phyloP scores from a whole-genome alignment of 92 coral and sea anemone genomes.

The Zoanthus sociatus region DNA sequence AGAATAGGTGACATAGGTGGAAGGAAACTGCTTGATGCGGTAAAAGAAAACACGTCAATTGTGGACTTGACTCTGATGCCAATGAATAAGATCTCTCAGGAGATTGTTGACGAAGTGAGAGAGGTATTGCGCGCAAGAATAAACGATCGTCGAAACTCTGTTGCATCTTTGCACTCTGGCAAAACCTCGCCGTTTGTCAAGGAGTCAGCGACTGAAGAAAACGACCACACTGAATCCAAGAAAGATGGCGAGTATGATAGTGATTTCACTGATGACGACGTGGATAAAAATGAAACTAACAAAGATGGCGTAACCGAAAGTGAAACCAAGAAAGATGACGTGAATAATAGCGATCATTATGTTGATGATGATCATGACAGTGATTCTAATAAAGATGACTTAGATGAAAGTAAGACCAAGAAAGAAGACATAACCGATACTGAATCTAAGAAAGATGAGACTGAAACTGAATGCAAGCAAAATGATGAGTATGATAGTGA shows the following conservation, averaged over 20 bases:
- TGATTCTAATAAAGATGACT: too few relatives aligned
- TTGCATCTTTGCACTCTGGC: conserved; percentile 38
- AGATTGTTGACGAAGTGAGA: conserved; percentile 80
- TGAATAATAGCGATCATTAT: too few relatives aligned
- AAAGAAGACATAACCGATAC: not conserved
- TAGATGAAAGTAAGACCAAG: not conserved
- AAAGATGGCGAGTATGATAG: too few relatives aligned
- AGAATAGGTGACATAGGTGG: conserved; percentile 95
- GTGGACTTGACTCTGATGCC: conserved; percentile 93
- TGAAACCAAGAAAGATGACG: too few relatives aligned
- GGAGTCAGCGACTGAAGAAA: not conserved
- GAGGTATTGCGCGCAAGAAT: conserved; percentile 76
- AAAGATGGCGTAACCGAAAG: too few relatives aligned
- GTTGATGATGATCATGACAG: too few relatives aligned
- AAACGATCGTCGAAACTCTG: conserved; percentile 62
- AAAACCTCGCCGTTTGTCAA: not conserved
- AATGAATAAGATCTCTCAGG: conserved; percentile 86
- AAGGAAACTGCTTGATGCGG: conserved; percentile 79
- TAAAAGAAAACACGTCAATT: conserved; percentile 77
- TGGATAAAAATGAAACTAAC: too few relatives aligned
- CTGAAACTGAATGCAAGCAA: not conserved
- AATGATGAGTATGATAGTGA: not conserved
- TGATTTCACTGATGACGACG: too few relatives aligned
- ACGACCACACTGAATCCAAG: not conserved
- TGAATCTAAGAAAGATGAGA: not conserved